Base-by-base conservation (phyloP, 2,113 vertebrate species). In the Upupa epops region DNA sequence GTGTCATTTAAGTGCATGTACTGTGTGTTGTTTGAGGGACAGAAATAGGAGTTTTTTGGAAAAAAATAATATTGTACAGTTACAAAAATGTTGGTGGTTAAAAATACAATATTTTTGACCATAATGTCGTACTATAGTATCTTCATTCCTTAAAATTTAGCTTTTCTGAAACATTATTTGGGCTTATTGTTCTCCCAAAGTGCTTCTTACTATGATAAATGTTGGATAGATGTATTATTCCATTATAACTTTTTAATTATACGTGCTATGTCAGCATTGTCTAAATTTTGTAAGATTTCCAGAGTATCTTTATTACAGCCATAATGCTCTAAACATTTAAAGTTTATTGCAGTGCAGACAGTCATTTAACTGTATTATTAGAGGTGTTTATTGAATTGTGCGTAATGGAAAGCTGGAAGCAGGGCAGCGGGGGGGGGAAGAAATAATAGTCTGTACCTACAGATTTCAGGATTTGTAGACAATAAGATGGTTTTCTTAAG, bases 91-190 rank as follows among this genome's bases (percentile, higher is more conserved):
- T 97, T 97, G 83, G 92, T 97, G 96, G 95, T 98, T 97, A 97
- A 97, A 97, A 97, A 97, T 97, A 97, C 91, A 97, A 7, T 97
- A 97, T 96, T 97, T 98, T 97, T 97, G 95, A 88, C 96, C 96
- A 96, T 95, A 95, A 88, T 85, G 92, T 97, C 31, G 40, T 97
- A 95, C 66, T 89, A 86, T 17, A 96, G 86, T 93, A 96, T 97
- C 64, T 96, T 97, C 86, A 91, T 97, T 97, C 91, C 55, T 94
- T 95, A 79, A 96, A 95, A 93, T 95, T 93, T 90, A 81, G 59
- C 94, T 97, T 93, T 95, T 88, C 91, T 71, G 26, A 94, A 96
- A 84, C 92, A 96, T 31, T 95, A 86, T 52, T 89, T 86, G 74
- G 70, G 55, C 20, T 94, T 94, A 60, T 1, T 82, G 32, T 92